A percentile compares a stretch with the other conserved stretches of the same genome.
Conservation (phyloP, 2,888 invertebrate genomes). For the Lutraria lutraria region DNA sequence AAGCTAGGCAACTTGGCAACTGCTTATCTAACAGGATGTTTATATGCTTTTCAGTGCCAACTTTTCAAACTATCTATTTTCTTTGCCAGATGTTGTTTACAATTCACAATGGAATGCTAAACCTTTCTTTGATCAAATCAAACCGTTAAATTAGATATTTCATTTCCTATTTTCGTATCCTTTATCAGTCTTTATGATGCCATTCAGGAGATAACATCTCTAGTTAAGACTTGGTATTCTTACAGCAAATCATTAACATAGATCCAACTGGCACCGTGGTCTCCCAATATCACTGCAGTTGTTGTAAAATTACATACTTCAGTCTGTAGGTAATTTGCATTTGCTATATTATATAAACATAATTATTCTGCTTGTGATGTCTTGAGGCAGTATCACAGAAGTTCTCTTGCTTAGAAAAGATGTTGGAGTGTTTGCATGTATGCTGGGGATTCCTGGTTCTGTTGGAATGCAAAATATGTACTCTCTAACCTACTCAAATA, state of each 20-base stretch:
- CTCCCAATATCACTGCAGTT: background rate
- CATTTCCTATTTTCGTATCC: background rate
- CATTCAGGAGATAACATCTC: background rate
- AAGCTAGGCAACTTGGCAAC: background rate
- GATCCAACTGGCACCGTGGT: background rate
- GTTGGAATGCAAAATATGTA: slow-evolving; percentile 38
- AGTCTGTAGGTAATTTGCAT: background rate
- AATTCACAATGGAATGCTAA: background rate
- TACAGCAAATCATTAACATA: background rate
- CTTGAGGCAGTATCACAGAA: slow-evolving; percentile 27
- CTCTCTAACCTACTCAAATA: slow-evolving; percentile 39
- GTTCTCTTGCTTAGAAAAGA: slow-evolving; percentile 39
- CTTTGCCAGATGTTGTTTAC: background rate
- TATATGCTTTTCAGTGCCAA: background rate
- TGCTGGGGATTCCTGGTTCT: slow-evolving; percentile 36
- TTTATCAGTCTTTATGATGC: background rate
- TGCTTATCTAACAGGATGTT: background rate
- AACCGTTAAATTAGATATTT: background rate
- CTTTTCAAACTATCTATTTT: background rate
- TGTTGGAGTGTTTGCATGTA: slow-evolving; percentile 29
- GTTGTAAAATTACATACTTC: background rate
- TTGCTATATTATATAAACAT: background rate
- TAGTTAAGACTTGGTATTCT: background rate
- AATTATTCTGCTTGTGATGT: background rate
- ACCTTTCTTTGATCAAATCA: background rate